Evolutionary conservation across 2,797 vertebrate genomes (phyloP).

Genomic region (Karalla daura): DNA sequence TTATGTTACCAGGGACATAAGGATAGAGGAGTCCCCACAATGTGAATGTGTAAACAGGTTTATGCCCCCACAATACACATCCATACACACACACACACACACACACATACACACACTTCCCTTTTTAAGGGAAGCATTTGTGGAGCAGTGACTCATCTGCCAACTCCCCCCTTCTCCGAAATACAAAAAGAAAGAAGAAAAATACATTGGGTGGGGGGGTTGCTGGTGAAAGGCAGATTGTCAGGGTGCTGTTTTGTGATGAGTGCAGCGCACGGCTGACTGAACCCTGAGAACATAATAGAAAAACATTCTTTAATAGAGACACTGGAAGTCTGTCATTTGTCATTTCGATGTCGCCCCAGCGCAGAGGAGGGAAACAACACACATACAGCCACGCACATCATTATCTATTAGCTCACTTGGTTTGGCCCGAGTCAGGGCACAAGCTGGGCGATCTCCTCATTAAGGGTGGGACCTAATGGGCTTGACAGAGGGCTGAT

Average conservation of each 20-base stretch:
- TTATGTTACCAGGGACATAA: too few species aligned
- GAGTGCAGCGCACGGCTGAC: slow-evolving; percentile 41
- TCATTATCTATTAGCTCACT: slow-evolving; percentile 62
- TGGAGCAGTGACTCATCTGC: slow-evolving; percentile 66
- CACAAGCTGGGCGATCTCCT: slow-evolving; percentile 67
- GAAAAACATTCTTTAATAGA: slow-evolving; percentile 57
- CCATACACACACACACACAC: background rate
- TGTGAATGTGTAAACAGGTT: too few species aligned
- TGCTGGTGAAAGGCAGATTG: slow-evolving; percentile 40
- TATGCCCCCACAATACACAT: too few species aligned
- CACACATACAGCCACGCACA: slow-evolving; percentile 42
- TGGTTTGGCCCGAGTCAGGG: slow-evolving; percentile 46
- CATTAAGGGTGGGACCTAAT: slow-evolving; percentile 66
- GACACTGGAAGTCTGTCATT: slow-evolving; percentile 51
- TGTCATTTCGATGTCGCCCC: slow-evolving; percentile 50
- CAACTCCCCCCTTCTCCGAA: background rate
- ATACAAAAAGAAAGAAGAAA: background rate
- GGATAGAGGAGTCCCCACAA: too few species aligned
- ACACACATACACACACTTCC: background rate
- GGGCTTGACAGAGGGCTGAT: slow-evolving; percentile 70
- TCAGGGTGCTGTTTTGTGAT: slow-evolving; percentile 36
- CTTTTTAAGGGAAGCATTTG: slow-evolving; percentile 29
- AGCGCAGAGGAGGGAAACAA: slow-evolving; percentile 13
- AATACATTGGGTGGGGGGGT: background rate
- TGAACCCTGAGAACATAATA: slow-evolving; percentile 49